Evolutionary conservation across 2,888 invertebrate species (phyloP).

Genomic region (Parelbella ahira): DNA sequence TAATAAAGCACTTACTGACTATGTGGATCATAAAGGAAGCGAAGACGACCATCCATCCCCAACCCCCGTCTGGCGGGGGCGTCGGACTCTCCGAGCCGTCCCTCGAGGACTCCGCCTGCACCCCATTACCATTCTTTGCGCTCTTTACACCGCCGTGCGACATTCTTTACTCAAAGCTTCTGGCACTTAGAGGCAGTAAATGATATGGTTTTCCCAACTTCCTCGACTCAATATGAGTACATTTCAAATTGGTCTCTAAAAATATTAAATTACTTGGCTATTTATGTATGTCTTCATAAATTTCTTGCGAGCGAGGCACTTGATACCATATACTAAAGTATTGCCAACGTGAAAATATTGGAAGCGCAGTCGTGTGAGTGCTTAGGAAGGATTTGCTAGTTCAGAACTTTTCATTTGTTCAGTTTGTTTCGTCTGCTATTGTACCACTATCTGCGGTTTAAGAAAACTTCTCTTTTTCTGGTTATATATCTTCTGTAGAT

Average conservation of each 20-base stretch:
- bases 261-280: constrained; percentile 19
- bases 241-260: constrained; percentile 18
- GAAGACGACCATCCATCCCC: constrained; percentile 97
- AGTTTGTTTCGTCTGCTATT: constrained; percentile 6
- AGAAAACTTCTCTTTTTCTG: constrained; percentile 39
- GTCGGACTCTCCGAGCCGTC: constrained; percentile 62
- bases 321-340: constrained; percentile 18
- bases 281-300: constrained; percentile 16
- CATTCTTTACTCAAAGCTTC: constrained; percentile 44
- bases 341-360: constrained; percentile 16
- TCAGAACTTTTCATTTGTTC: constrained; percentile 17
- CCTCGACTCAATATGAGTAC: constrained; percentile 18
- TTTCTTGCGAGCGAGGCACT: constrained; percentile 31
- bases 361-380: constrained; percentile 16
- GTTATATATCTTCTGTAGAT: constrained; percentile 34
- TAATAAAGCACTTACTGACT: constrained; percentile 86
- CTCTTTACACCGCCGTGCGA: constrained; percentile 66
- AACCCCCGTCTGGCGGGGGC: constrained; percentile 94
- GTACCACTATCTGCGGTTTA: constrained; percentile 52
- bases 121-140: constrained; percentile 55
- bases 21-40: constrained; percentile 98
- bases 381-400: constrained; percentile 11
- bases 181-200: constrained; percentile 33
- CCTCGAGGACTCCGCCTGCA: constrained; percentile 47
- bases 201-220: not conserved